A percentile compares a stretch with the other conserved stretches of the same genome.
phyloP scores from a whole-genome alignment of 2,797 vertebrate species.

The Alosa sapidissima region DNA sequence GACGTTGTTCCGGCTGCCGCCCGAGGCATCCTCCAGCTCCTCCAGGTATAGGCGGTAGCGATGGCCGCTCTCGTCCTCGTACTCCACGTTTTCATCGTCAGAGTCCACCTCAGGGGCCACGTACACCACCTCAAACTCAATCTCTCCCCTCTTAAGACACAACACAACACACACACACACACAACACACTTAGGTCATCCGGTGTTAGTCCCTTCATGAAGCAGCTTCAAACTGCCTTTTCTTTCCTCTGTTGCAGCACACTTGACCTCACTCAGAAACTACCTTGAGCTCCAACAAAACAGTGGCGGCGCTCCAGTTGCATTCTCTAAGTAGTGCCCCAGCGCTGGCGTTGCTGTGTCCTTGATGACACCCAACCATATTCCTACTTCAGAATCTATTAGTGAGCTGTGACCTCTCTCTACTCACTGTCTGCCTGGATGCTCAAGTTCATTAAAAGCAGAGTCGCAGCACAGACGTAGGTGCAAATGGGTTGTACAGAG shows the following conservation, averaged over 20 bases:
- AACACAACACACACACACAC: not conserved
- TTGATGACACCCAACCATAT: not conserved
- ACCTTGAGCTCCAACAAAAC: not conserved
- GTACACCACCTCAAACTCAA: constrained; percentile 98
- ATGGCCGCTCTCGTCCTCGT: constrained; percentile 97
- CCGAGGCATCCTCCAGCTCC: constrained; percentile 84
- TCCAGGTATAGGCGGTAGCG: constrained; percentile 96
- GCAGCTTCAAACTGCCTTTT: not conserved
- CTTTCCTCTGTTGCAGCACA: not conserved
- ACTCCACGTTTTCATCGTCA: constrained; percentile 97
- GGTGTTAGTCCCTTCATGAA: not conserved
- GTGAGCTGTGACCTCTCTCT: not conserved
- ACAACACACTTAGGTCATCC: not conserved
- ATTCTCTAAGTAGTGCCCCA: not conserved
- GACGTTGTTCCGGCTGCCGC: constrained; percentile 70
- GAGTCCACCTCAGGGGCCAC: constrained; percentile 98
- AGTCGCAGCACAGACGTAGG: too few relatives aligned
- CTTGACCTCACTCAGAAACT: not conserved
- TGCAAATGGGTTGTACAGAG: not conserved
- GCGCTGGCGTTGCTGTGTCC: not conserved
- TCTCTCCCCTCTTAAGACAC: constrained; percentile 85
- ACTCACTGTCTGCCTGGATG: not conserved
- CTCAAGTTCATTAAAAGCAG: not conserved
- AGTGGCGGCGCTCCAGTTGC: not conserved
- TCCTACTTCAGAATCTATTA: not conserved